phyloP scores from a whole-genome alignment of 2,113 vertebrate genomes.

The Nycticryphes semicollaris region DNA sequence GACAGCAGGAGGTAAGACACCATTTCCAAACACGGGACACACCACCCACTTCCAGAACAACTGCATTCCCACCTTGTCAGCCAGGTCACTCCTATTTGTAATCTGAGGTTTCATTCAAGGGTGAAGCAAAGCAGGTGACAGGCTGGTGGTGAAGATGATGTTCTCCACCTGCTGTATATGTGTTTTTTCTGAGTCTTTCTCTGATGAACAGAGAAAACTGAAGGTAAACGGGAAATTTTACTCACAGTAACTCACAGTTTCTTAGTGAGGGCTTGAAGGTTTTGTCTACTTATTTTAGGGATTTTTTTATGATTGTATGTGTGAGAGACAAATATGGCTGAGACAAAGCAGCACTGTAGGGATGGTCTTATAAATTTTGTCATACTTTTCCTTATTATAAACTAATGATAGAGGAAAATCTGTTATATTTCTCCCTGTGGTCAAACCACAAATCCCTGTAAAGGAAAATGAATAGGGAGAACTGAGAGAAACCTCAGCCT shows the following conservation, averaged over 20 bases:
- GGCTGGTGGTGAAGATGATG: background rate
- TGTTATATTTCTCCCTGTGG: background rate
- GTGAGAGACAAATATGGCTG: background rate
- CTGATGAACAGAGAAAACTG: background rate
- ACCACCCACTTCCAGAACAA: background rate
- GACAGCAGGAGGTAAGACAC: background rate
- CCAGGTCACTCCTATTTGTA: background rate
- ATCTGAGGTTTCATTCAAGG: background rate
- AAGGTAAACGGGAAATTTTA: background rate
- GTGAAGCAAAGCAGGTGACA: background rate
- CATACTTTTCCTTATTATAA: background rate
- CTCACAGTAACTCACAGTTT: background rate
- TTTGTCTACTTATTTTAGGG: background rate
- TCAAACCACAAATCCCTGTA: background rate
- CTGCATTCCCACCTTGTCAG: fast-evolving
- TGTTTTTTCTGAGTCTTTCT: background rate
- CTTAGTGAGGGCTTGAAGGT: background rate
- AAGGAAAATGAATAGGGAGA: background rate
- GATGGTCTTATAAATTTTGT: background rate
- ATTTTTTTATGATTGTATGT: background rate
- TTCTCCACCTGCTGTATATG: background rate
- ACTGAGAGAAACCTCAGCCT: background rate
- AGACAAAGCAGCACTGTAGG: background rate
- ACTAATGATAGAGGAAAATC: background rate
- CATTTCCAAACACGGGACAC: background rate